phyloP scores from a whole-genome alignment of 2,113 vertebrate genomes.

The Rhynchomys soricoides region DNA sequence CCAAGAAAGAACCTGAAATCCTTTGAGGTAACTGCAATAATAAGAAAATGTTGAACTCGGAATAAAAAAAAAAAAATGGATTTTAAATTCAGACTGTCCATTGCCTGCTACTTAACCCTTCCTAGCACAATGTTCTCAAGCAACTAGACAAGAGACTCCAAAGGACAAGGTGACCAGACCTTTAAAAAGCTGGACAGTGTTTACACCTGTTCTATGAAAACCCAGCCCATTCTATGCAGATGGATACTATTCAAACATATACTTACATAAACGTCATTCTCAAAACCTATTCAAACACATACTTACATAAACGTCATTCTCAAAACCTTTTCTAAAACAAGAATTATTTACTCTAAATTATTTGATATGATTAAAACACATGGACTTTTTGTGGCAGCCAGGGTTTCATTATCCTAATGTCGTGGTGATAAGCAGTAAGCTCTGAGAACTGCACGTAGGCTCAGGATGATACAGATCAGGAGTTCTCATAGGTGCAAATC shows the following conservation, averaged over 20 bases:
- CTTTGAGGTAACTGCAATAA: not conserved
- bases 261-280: not conserved
- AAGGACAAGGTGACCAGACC: not conserved
- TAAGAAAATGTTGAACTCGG: not conserved
- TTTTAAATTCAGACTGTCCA: conserved; percentile 14
- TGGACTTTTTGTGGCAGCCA: not conserved
- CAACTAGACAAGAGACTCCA: not conserved
- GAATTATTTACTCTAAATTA: conserved; percentile 26
- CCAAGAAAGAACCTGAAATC: not conserved
- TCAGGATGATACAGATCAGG: not conserved
- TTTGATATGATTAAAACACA: conserved; percentile 28
- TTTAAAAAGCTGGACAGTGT: not conserved
- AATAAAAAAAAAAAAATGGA: not conserved
- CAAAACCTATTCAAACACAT: conserved; percentile 23
- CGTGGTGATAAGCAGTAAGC: not conserved
- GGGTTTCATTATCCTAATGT: not conserved
- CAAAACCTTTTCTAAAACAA: conserved; percentile 20
- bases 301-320: not conserved
- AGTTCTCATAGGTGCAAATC: not conserved
- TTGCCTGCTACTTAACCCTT: not conserved
- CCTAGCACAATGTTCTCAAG: conserved; percentile 30
- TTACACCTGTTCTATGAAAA: not conserved
- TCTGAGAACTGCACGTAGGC: conserved; percentile 7
- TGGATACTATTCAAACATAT: conserved; percentile 2
- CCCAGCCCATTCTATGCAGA: not conserved